These are phyloP conservation scores for Leucania comma DNA, from an alignment of 2,888 invertebrate species.

Conservation along the genomic window DNA sequence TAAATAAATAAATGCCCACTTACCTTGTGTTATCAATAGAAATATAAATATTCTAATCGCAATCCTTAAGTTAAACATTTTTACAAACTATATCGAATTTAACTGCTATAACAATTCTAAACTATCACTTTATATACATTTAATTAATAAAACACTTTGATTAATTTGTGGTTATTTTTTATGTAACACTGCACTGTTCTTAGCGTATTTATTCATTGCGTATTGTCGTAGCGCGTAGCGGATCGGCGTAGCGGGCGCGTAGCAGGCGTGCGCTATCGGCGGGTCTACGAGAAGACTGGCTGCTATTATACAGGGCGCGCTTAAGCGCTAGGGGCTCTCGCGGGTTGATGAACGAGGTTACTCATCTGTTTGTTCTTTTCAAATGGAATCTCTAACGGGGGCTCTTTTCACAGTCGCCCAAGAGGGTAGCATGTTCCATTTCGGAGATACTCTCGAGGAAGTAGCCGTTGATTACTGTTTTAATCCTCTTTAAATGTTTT, in stretches of 20 bases:
- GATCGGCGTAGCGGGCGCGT: slow-evolving; percentile 61
- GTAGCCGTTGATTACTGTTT: slow-evolving; percentile 53
- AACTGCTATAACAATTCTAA: slow-evolving; percentile 58
- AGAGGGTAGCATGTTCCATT: slow-evolving; percentile 67
- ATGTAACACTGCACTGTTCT: slow-evolving; percentile 61
- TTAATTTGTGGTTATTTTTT: slow-evolving; percentile 45
- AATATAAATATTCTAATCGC: slow-evolving; percentile 69
- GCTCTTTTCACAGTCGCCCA: slow-evolving; percentile 72
- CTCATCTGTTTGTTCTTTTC: slow-evolving; percentile 78
- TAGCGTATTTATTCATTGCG: slow-evolving; percentile 62
- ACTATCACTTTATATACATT: slow-evolving; percentile 65
- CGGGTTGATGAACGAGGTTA: slow-evolving; percentile 73
- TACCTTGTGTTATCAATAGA: slow-evolving; percentile 73
- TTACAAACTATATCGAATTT: slow-evolving; percentile 61
- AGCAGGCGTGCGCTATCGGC: slow-evolving; percentile 69
- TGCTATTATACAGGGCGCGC: slow-evolving; percentile 62
- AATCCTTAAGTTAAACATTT: slow-evolving; percentile 69
- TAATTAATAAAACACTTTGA: slow-evolving; percentile 57
- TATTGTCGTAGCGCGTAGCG: slow-evolving; percentile 61
- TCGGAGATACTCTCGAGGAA: slow-evolving; percentile 54
- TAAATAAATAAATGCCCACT: slow-evolving; percentile 41
- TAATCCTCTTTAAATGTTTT: slow-evolving; percentile 38
- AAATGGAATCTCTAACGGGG: slow-evolving; percentile 72
- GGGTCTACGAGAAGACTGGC: slow-evolving; percentile 72
- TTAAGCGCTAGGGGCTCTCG: slow-evolving; percentile 62